Conservation (phyloP, 2,113 vertebrate genomes). For the Gymnobelideus leadbeateri region DNA sequence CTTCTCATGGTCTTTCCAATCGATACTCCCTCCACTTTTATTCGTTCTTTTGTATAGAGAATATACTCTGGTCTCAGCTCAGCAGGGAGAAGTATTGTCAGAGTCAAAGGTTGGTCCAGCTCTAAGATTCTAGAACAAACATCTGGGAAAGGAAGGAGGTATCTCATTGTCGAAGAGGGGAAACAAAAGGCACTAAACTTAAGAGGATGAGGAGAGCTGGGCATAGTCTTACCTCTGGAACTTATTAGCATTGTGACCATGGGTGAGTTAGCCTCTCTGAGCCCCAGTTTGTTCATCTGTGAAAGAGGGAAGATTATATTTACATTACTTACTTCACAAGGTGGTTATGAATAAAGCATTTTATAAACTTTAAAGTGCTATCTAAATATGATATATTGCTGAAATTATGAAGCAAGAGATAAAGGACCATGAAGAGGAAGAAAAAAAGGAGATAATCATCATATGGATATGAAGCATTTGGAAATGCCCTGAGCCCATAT, state of each 20-base stretch:
- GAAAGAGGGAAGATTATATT: neutral
- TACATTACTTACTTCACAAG: neutral
- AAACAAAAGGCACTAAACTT: neutral
- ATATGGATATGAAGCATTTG: neutral
- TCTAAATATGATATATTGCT: neutral
- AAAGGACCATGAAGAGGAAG: neutral
- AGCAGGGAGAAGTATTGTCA: neutral
- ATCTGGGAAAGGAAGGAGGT: neutral
- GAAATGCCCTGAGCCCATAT: neutral
- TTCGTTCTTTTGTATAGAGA: neutral
- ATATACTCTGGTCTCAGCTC: neutral
- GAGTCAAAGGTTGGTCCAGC: neutral
- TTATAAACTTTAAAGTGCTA: neutral
- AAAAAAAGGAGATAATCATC: neutral
- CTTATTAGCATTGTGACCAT: neutral
- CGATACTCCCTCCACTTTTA: neutral
- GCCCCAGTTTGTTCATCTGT: neutral
- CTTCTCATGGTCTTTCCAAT: neutral
- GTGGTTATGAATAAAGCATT: neutral
- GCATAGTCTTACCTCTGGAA: neutral
- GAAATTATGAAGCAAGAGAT: neutral
- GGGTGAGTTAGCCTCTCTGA: neutral
- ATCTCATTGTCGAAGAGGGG: neutral
- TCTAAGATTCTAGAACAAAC: neutral
- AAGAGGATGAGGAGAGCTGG: neutral